A percentile compares a stretch with the other conserved stretches of the same genome.
Conservation (phyloP, 2,888 invertebrate genomes). For the Drosophila fulvimacula region DNA sequence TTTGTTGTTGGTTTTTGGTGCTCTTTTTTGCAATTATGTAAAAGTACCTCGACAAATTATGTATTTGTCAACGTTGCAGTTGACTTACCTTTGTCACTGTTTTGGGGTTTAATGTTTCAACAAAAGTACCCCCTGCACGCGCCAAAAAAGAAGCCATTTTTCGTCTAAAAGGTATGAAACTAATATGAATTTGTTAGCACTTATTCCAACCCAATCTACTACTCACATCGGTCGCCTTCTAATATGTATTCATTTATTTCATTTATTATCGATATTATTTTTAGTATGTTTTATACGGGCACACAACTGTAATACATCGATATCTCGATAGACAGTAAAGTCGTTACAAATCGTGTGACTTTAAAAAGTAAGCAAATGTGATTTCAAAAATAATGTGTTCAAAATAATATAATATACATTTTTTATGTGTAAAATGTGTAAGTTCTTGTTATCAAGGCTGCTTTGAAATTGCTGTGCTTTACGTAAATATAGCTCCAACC, state of each 20-base stretch:
- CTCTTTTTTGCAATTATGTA: conserved; percentile 78
- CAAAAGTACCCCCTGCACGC: conserved; percentile 88
- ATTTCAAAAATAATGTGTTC: background rate
- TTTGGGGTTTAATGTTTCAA: conserved; percentile 89
- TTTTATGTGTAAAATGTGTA: background rate
- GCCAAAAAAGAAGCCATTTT: conserved; percentile 92
- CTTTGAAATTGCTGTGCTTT: too few relatives aligned
- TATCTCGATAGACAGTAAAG: conserved; percentile 5
- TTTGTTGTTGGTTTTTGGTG: conserved; percentile 45
- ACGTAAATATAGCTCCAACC: background rate
- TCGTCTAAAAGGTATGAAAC: conserved; percentile 41
- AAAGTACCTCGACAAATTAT: conserved; percentile 43
- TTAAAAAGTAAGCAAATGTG: background rate
- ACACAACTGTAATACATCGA: conserved; percentile 26
- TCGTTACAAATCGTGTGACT: conserved; percentile 7
- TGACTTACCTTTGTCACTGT: conserved; percentile 89
- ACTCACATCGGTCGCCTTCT: conserved; percentile 43
- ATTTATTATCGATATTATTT: conserved; percentile 35
- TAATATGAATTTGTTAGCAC: conserved; percentile 30
- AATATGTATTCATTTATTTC: conserved; percentile 23
- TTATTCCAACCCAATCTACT: conserved; percentile 27
- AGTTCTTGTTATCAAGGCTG: background rate
- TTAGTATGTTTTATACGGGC: conserved; percentile 40
- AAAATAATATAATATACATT: background rate
- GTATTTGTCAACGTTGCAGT: conserved; percentile 32